phyloP scores from a whole-genome alignment of 1,140 invertebrate species.

The Leptinotarsa undecemlineata region DNA sequence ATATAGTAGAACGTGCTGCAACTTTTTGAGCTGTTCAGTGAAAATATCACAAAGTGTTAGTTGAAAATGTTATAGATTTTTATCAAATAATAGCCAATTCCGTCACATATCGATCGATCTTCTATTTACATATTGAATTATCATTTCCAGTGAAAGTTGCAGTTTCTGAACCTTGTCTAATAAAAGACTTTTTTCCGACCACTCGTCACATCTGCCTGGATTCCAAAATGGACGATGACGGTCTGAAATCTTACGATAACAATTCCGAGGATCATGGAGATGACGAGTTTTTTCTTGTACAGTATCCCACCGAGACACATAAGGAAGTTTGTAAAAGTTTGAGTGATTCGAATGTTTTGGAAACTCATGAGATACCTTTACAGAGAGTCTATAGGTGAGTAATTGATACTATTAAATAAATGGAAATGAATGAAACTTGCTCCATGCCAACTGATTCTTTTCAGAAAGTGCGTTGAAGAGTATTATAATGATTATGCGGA shows the following conservation, averaged over 20 bases:
- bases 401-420: background rate
- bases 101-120: too few species aligned
- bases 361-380: constrained; percentile 32
- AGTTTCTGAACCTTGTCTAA: constrained; percentile 40
- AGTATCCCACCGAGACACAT: constrained; percentile 38
- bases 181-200: constrained; percentile 27
- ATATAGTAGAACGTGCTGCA: too few species aligned
- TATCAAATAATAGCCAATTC: too few species aligned
- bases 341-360: constrained; percentile 46
- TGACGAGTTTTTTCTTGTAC: constrained; percentile 53
- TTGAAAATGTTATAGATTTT: too few species aligned
- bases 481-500: constrained; percentile 55
- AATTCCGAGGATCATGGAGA: constrained; percentile 37
- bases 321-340: constrained; percentile 44
- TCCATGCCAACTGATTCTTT: background rate
- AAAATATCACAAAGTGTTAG: too few species aligned
- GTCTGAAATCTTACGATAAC: constrained; percentile 48
- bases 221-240: constrained; percentile 41
- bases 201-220: constrained; percentile 43
- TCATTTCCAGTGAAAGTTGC: constrained; percentile 22
- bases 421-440: too few species aligned
- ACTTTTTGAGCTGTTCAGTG: too few species aligned
- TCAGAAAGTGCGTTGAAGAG: constrained; percentile 44
- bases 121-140: background rate
- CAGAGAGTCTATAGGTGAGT: constrained; percentile 21